Conservation (phyloP, 1,140 invertebrate genomes). For the Elymnias hypermnestra region DNA sequence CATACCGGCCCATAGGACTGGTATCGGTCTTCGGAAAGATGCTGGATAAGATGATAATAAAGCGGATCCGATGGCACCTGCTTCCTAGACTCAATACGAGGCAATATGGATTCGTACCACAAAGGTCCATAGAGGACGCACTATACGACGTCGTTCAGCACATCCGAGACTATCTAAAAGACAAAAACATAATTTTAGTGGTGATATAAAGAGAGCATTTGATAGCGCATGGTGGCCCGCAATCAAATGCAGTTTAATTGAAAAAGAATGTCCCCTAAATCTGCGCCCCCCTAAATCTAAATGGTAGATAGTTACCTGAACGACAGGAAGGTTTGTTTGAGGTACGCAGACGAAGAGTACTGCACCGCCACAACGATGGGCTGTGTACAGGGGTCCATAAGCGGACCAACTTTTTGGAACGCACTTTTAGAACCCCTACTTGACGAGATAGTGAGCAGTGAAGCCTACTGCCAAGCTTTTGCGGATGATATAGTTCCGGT, state of each 20-base stretch:
- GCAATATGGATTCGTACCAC: no score
- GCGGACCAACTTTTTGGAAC: slow-evolving; percentile 6
- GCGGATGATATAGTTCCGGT: slow-evolving; percentile 8
- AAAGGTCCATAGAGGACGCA: no score
- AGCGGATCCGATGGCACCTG: no score
- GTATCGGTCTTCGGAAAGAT: no score
- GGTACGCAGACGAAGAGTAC: slow-evolving; percentile 1
- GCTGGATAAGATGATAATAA: no score
- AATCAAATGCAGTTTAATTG: neutral
- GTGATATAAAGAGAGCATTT: no score
- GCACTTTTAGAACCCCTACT: slow-evolving; percentile 8
- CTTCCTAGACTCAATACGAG: no score
- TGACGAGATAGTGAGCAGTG: neutral
- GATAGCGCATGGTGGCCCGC: slow-evolving; percentile 4
- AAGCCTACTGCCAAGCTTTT: slow-evolving; percentile 5
- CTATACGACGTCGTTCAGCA: neutral
- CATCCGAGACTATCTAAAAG: neutral
- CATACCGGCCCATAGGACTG: no score
- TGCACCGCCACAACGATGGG: slow-evolving; percentile 1
- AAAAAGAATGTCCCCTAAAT: slow-evolving; percentile 1
- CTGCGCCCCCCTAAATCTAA: no score
- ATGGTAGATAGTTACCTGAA: neutral
- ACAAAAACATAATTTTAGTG: no score
- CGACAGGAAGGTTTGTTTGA: neutral
- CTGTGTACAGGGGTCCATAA: slow-evolving; percentile 11